Evolutionary conservation across 1,140 invertebrate species (phyloP), one percentile per base, ranked within the genome.

Genomic region (Habropoda laboriosa): DNA sequence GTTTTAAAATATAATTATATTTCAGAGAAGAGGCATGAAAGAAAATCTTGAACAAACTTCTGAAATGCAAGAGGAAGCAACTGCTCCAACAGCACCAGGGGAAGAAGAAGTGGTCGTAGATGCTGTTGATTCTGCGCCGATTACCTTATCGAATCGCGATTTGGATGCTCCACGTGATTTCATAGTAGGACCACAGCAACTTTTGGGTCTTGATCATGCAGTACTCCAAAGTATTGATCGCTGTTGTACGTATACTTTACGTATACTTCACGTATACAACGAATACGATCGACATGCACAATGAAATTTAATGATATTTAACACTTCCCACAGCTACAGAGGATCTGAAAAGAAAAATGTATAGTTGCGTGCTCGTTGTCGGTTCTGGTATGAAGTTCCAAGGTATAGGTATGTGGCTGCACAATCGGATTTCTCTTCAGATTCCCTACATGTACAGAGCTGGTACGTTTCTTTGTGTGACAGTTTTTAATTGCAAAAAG

Each of bases 291-390:
- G 32, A 35, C 49, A 16, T 16, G 16, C 0, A 10, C 7, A 42
- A 30, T 18, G 5, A 24, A 40, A 1, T 5, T 35, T 61, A 40
- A 18, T 49, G 0, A 51, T 27, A 30, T 24, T 60, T 35, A n/a
- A 77, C 68, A 73, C 55, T 80, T 84, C 67, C 87, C 85, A 45
- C 55, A 95, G 94, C 95, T 6, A 96, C 94, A 35, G 98, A 98
- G 79, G 98, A 99, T 83, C 92, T 98, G 49, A 98, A 98, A 92
- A 94, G 97, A 30, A 98, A 98, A 93, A 98, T 99, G 97, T 99
- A 98, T 88, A 97, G 96, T 70, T 98, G 96, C 88, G 97, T 99
- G 81, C 93, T 99, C 16, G 95, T 99, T 0, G 97, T 99, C 42
- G 98, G 98, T 30, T 97, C 97, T 24, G 97, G 97, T 24, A 96